Base-by-base conservation (phyloP, 2,888 invertebrate genomes). In the Ennomos erosarius region DNA sequence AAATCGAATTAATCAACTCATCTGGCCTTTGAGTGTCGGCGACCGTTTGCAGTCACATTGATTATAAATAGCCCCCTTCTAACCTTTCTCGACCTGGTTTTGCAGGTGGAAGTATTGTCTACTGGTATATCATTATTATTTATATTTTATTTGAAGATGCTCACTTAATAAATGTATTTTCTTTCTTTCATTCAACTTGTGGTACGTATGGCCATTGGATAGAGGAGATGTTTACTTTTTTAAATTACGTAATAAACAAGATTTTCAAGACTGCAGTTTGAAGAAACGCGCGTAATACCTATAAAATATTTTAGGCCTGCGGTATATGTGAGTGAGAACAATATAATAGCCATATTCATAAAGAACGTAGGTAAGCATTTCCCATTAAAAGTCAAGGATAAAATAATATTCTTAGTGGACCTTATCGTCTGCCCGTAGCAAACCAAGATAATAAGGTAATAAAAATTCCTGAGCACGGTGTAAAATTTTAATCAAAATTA, bases 1-100 rank as follows among this genome's bases (percentile, higher is more conserved):
- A 87, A 87, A 88, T 87, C 81, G 81, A 86, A 88, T 88, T 87
- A 87, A 86, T 85, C 79, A 80, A 82, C 79, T 81, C 81, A 80
- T 75, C 77, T 76, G 74, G 81, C 84, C 85, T 89, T 87, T 88
- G 85, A 87, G 79, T 78, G 75, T 75, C 76, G 76, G 70, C 75
- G 76, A 74, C 76, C 76, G 79, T 80, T 81, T 76, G 71, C 75
- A 78, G 79, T 72, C 72, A 72, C 77, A 79, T 80, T 81, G 79
- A 83, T 85, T 83, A 82, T 82, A 68, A 64, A 68, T n/a, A 64
- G 61, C 50, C 60, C 58, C 64, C 58, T 54, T 11, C 59, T 56
- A 68, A 62, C 61, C 58, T 67, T 6, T 57, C 48, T n/a, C 37
- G 36, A 12, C 40, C 35, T 44, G 42, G 53, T 40, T 13, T 40